Base-by-base conservation (phyloP, 2,113 vertebrate genomes). In the Sigmodon hispidus region DNA sequence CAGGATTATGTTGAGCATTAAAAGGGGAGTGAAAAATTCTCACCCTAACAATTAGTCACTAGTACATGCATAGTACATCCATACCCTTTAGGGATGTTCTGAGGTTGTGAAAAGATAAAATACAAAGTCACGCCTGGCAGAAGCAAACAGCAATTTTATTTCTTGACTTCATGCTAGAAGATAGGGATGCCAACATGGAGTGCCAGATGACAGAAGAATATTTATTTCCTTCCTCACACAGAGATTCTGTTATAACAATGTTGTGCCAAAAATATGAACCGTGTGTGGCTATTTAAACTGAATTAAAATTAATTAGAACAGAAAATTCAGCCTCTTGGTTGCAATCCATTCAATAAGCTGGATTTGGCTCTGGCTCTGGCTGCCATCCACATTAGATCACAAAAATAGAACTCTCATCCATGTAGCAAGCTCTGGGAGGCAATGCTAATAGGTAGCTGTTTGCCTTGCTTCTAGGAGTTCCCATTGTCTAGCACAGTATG, bases 331-430 rank as follows among this genome's bases (percentile, higher is more conserved):
- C 16, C 70, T 31, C 4, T 50, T 26, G 4, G 9, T 0, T 7
- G 3, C 34, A 24, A 7, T 26, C 26, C 21, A 29, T 6, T 17
- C 59, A 12, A 1, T 7, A 11, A 59, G 36, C 55, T 17, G 3
- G 4, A 0, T 3, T 40, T 55, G 21, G 31, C 43, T 61, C 31
- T 48, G 52, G 19, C 87, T 26, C 1, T 34, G 55, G n/a, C 75
- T 22, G 7, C 84, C 55, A 13, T 34, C 79, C 69, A 17, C 31
- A 15, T 0, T 29, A 48, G 19, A 50, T 34, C 3, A 31, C 0
- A 0, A 29, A 8, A 50, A 48, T 0, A 48, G 6, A 0, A 0
- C 63, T 2, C 4, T 26, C n/a, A 24, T 34, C 3, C 0, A 1
- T 1, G 0, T 0, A 7, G 89, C 3, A 15, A 19, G 55, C 22